These are phyloP conservation scores for Pemphredon lugubris DNA, from an alignment of 2,888 invertebrate genomes.

Conservation along the genomic window DNA sequence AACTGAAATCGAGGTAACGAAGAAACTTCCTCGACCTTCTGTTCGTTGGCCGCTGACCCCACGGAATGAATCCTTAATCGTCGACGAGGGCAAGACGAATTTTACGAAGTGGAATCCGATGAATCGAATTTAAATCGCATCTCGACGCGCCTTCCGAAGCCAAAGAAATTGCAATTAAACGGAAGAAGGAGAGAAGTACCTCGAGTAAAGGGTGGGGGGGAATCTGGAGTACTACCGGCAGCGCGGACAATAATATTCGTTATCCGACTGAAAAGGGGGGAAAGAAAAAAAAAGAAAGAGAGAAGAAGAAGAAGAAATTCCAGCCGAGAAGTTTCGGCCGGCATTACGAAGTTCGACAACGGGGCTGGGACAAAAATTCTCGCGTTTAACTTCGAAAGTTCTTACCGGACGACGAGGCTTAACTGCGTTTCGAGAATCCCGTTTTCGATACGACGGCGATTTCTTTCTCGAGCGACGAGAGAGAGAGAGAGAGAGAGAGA, in stretches of 20 bases:
- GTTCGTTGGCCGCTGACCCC: constrained; percentile 9
- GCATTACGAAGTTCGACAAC: too few relatives aligned
- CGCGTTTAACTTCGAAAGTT: too few relatives aligned
- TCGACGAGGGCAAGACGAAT: background rate
- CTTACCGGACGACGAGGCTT: too few relatives aligned
- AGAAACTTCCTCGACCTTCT: too few relatives aligned
- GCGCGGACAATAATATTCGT: constrained; percentile 47
- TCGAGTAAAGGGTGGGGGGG: too few relatives aligned
- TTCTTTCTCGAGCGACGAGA: background rate
- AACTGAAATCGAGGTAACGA: too few relatives aligned
- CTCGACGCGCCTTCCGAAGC: background rate
- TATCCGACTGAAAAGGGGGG: background rate
- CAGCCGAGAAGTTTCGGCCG: too few relatives aligned
- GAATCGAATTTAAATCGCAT: constrained; percentile 26
- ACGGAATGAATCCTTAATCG: constrained; percentile 20
- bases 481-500: too few relatives aligned
- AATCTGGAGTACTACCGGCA: too few relatives aligned
- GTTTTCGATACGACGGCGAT: too few relatives aligned
- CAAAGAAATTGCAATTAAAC: constrained; percentile 13
- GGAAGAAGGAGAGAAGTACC: background rate
- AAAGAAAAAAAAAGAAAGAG: background rate
- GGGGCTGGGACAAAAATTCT: too few relatives aligned
- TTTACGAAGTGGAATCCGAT: background rate
- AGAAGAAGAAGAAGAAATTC: background rate
- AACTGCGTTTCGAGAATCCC: too few relatives aligned